A percentile compares a stretch with the other conserved stretches of the same genome.
Conservation (phyloP, 2,113 vertebrate species). For the Myiozetetes cayanensis region DNA sequence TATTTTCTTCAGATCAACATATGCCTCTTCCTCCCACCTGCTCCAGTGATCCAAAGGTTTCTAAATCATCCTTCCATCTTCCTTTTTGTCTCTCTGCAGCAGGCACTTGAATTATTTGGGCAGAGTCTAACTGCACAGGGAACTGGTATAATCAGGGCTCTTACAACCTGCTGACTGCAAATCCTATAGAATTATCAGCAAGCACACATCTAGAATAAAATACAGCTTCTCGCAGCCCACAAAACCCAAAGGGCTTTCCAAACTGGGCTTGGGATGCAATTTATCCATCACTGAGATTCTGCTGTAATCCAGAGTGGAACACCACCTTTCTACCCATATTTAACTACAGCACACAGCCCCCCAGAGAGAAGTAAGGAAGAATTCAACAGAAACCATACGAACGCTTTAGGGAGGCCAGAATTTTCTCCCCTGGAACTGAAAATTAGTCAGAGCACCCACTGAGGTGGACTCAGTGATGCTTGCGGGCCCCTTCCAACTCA, state of each 20-base stretch:
- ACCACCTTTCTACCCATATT: background rate
- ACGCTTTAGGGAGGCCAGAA: background rate
- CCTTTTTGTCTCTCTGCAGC: background rate
- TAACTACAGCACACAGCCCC: background rate
- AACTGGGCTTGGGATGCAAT: background rate
- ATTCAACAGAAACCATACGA: background rate
- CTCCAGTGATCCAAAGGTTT: background rate
- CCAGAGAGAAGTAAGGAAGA: background rate
- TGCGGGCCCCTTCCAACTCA: background rate
- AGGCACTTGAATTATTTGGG: background rate
- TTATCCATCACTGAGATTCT: background rate
- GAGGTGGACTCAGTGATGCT: background rate
- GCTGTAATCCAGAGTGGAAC: background rate
- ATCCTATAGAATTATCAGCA: slow-evolving; percentile 16
- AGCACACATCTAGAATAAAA: background rate
- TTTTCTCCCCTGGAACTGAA: background rate
- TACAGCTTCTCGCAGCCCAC: background rate
- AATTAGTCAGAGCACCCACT: background rate
- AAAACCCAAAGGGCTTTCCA: background rate
- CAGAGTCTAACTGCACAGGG: background rate
- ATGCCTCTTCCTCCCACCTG: background rate
- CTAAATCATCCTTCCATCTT: background rate
- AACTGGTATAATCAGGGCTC: background rate
- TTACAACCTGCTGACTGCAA: background rate
- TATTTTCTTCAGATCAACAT: background rate